Conservation (phyloP, 2,888 invertebrate genomes). For the Creontiades dilutus region DNA sequence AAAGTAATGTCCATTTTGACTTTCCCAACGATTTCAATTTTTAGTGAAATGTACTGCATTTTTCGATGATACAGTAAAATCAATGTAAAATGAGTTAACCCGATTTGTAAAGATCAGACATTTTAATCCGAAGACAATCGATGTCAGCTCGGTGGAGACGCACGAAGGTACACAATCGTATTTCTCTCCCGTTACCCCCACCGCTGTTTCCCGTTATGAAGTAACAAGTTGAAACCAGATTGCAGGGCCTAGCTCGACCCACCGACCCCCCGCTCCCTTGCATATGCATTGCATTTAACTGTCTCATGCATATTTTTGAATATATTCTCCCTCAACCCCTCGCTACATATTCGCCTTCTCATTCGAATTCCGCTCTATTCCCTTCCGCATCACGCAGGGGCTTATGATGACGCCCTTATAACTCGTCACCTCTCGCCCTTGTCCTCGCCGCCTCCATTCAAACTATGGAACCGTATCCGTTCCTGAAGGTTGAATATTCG, state of each 20-base stretch:
- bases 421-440: not conserved
- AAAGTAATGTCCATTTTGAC: too few relatives aligned
- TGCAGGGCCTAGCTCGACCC: not conserved
- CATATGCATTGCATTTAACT: slow-evolving; percentile 30
- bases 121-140: not conserved
- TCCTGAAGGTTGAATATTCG: not conserved
- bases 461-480: not conserved
- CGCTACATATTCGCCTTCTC: slow-evolving; percentile 40
- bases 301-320: slow-evolving; percentile 66
- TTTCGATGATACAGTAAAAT: too few relatives aligned
- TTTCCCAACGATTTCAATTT: too few relatives aligned
- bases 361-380: not conserved
- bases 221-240: slow-evolving; percentile 63
- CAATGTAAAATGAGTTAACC: too few relatives aligned
- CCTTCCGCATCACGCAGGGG: not conserved
- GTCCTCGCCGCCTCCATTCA: slow-evolving; percentile 10
- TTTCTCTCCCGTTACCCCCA: not conserved
- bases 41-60: too few relatives aligned
- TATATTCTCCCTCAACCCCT: slow-evolving; percentile 42
- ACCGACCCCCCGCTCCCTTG: not conserved
- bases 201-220: slow-evolving; percentile 7
- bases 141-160: not conserved
- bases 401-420: not conserved
- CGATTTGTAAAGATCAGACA: too few relatives aligned
- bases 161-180: not conserved